Percentiles rank a stretch among this genome's conserved stretches.
Conservation (phyloP, 2,888 invertebrate genomes). For the Ormyrus labotus region DNA sequence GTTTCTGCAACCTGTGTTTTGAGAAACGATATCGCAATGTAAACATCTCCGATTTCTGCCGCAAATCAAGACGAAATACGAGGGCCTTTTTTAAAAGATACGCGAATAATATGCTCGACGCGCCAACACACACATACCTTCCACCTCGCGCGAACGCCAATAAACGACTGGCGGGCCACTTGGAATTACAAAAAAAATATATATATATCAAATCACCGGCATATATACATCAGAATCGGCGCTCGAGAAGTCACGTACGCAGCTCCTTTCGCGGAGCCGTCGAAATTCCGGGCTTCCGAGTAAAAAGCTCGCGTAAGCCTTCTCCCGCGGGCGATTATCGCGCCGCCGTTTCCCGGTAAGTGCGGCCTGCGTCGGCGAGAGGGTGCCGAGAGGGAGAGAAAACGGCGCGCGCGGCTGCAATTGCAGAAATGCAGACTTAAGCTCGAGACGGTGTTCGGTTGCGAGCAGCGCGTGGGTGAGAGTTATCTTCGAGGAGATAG, state of each 20-base stretch:
- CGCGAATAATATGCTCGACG: conserved; percentile 4
- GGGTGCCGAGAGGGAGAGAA: neutral
- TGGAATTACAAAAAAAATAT: neutral
- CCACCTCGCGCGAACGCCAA: too few relatives aligned
- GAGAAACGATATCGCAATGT: conserved; percentile 45
- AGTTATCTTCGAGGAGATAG: conserved; percentile 59
- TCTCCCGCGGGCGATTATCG: conserved; percentile 1
- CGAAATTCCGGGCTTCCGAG: neutral
- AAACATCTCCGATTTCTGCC: conserved; percentile 45
- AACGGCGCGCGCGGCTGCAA: conserved; percentile 60
- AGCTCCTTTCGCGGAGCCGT: neutral
- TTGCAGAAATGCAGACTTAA: conserved; percentile 67
- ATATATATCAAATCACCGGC: neutral
- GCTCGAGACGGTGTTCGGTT: conserved; percentile 61
- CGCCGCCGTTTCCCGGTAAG: conserved; percentile 37
- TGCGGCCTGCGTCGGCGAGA: conserved; percentile 47
- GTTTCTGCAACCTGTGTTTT: conserved; percentile 44
- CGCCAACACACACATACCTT: neutral
- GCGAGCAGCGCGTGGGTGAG: conserved; percentile 65
- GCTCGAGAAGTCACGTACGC: too few relatives aligned
- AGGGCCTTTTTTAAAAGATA: conserved; percentile 26
- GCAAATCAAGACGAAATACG: conserved; percentile 50
- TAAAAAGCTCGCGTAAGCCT: conserved; percentile 42
- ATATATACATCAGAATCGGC: too few relatives aligned
- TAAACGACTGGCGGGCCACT: too few relatives aligned